Evolutionary conservation across 2,797 vertebrate genomes (phyloP), one percentile per base, ranked within the genome.

Genomic region (Enoplosus armatus): DNA sequence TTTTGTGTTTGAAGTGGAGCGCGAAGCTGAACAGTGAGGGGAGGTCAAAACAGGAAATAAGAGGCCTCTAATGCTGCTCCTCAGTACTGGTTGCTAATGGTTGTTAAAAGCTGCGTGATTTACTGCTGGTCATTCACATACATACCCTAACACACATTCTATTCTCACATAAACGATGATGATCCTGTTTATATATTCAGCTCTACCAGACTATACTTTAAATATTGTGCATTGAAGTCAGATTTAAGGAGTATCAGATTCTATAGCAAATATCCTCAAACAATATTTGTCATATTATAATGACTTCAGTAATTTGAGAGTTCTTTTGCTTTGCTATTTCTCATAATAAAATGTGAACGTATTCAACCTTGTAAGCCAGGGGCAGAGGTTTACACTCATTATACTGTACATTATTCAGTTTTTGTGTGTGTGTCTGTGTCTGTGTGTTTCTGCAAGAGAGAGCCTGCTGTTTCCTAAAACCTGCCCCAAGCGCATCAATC

Each of bases 61-160:
- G 76, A 80, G 69, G 53, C 60, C 71, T 67, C 75, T 85, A 79
- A 89, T 86, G 73, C 83, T 66, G 65, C 81, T 89, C 89, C 84
- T 94, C 92, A 92, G 77, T 71, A 54, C 64, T 72, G 66, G 79
- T 53, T 61, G 47, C 67, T 89, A 89, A 92, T 86, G 84, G 51
- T 82, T 16, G 8, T 67, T 87, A 89, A 93, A 82, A 90, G 87
- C 80, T 70, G 26, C 47, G 43, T 79, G 80, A 89, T 90, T 90
- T 89, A 90, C 69, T 50, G 72, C 54, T 24, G 50, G 33, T 83
- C 77, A 83, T 58, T 76, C 60, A 70, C 29, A 77, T 53, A 29
- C 72, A 79, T 20, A 20, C 27, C 2, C 20, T 1, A 39, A 31
- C 50, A 54, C 35, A 22, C 31, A 37, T 67, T 14, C 27, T 43